Base-by-base conservation (phyloP, 2,888 invertebrate species). In the Drosophila longiperda region DNA sequence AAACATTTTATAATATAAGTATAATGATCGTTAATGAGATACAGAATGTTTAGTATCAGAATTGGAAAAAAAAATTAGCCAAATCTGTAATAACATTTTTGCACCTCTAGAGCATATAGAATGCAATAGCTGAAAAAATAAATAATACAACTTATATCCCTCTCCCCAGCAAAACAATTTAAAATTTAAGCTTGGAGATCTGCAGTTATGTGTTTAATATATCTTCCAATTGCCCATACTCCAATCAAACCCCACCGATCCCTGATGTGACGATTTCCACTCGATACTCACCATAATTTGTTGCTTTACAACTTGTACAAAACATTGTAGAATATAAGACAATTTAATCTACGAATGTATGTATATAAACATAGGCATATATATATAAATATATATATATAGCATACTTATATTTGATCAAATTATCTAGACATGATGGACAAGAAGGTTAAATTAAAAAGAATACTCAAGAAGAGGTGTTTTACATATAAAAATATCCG, bases 251-350 rank as follows among this genome's bases (percentile, higher is more conserved):
- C n/a, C 8, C n/a, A 6, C 32, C 32, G 12, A 40, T 12, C n/a
- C 20, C 33, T 3, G 15, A 32, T 20, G 8, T 12, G 5, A 9
- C 15, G 8, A 9, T 17, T 8, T 15, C 26, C 57, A 29, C 20
- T 36, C 34, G 26, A 69, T 71, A 71, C 70, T 71, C 70, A 71
- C 70, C 61, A 52, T 20, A 23, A 33, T 52, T 33, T 12, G 8
- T 36, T 60, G 33, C 38, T 26, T 32, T 15, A 32, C 29, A 50
- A 50, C 29, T 26, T 26, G 34, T 6, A 60, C n/a, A 38, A n/a
- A 36, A 60, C 26, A 52, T 34, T 52, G 6, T 17, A 61, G 23
- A 61, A 66, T 45, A 66, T 23, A 48, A 33, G 45, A 57, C 36
- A 12, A 48, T 52, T 59, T 50, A 45, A 59, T 55, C 20, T 42